Evolutionary conservation across 2,113 vertebrate genomes (phyloP), one percentile per base, ranked within the genome.

Genomic region (Taxidea taxus): DNA sequence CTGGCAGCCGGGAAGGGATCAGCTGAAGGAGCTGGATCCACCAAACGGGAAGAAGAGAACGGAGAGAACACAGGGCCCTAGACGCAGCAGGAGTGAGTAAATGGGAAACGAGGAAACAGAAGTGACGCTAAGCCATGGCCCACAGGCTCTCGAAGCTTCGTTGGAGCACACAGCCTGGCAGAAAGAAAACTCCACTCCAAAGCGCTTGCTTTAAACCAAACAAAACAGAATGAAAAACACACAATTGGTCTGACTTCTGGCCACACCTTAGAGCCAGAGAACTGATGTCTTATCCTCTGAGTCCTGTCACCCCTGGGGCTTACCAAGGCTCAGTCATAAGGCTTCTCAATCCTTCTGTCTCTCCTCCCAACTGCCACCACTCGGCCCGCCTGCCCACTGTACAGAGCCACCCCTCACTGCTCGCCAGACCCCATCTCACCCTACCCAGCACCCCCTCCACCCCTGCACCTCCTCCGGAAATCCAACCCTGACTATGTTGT

Each of bases 401-500:
- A 0, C 70, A 68, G 49, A 51, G 82, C 37, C 18, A 25, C 44
- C 47, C 29, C 72, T 42, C 39, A 0, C 29, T 29, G 60, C 12
- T 7, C 54, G 27, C 39, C 7, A n/a, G 42, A 10, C 21, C 51
- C 62, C 54, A 16, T 7, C 44, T 21, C 51, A 18, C n/a, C 37
- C 78, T 1, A 0, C 7, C 44, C 25, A 3, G 1, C 1, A 3
- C 7, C 56, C 3, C 12, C 6, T 44, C 54, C 54, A 2, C 0
- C 2, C 54, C 54, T 7, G 29, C 25, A 37, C 16, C 66, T 72
- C 20, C 27, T 54, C n/a, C 49, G 8, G 44, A 87, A 90, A 95
- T 31, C 14, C 54, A 51, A 34, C 54, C 27, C 31, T 14, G 27
- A 51, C 14, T 49, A 25, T 16, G 6, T 31, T 13, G 39, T 14